Evolutionary conservation across 1,140 invertebrate species (phyloP).

Genomic region (Drosophila sucinea): DNA sequence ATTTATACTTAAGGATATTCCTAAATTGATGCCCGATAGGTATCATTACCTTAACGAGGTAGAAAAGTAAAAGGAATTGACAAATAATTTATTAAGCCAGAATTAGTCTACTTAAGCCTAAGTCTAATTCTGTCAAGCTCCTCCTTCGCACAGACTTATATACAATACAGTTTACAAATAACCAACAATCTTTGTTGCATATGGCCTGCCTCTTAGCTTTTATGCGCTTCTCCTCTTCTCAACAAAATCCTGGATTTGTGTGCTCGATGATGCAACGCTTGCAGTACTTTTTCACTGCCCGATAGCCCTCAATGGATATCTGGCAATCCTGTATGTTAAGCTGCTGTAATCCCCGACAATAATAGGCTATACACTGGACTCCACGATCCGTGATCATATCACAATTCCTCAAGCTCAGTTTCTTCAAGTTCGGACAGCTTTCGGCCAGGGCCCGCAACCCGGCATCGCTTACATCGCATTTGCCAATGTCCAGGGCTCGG

Average conservation of each 20-base stretch:
- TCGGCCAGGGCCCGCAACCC: slow-evolving; percentile 93
- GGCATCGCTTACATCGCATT: slow-evolving; percentile 95
- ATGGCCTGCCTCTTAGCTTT: slow-evolving; percentile 79
- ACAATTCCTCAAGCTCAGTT: slow-evolving; percentile 94
- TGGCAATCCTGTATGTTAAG: slow-evolving; percentile 96
- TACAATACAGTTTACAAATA: slow-evolving; percentile 22
- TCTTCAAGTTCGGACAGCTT: slow-evolving; percentile 95
- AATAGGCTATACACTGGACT: slow-evolving; percentile 93
- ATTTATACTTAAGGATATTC: slow-evolving; percentile 34
- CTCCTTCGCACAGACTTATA: slow-evolving; percentile 35
- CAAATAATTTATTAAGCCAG: slow-evolving; percentile 74
- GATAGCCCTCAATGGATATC: slow-evolving; percentile 93
- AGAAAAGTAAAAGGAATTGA: slow-evolving; percentile 8
- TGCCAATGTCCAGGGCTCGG: slow-evolving; percentile 94
- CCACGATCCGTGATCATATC: slow-evolving; percentile 94
- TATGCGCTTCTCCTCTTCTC: slow-evolving; percentile 10
- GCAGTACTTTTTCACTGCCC: slow-evolving; percentile 95
- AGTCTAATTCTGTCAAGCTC: slow-evolving; percentile 47
- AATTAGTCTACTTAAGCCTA: slow-evolving; percentile 75
- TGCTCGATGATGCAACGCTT: slow-evolving; percentile 96
- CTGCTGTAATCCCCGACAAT: slow-evolving; percentile 93
- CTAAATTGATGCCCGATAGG: slow-evolving; percentile 29
- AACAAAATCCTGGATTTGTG: slow-evolving; percentile 96
- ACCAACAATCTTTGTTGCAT: slow-evolving; percentile 62
- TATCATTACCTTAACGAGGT: slow-evolving; percentile 14